Conservation (phyloP, 2,113 vertebrate species). For the Toxotes chatareus region DNA sequence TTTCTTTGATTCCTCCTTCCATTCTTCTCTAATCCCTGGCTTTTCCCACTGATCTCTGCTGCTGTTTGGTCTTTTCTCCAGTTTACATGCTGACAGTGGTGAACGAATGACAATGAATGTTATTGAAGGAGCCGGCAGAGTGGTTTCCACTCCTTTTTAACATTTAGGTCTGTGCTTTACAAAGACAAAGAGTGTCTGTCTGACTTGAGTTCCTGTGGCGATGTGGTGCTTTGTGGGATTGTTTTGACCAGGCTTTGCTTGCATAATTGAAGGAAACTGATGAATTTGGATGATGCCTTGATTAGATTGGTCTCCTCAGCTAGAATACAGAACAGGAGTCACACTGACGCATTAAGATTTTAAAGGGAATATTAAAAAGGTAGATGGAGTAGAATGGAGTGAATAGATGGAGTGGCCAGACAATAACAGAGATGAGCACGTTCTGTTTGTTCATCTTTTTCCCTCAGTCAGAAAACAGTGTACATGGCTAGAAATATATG, state of each 20-base stretch:
- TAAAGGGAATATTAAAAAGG: conserved; percentile 57
- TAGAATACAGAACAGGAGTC: conserved; percentile 60
- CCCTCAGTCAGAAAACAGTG: background rate
- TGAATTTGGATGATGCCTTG: conserved; percentile 71
- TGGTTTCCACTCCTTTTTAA: conserved; percentile 41
- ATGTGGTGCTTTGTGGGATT: conserved; percentile 53
- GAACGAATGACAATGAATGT: conserved; percentile 50
- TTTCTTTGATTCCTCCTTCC: conserved; percentile 47
- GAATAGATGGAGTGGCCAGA: conserved; percentile 34
- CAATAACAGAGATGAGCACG: background rate
- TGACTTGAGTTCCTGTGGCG: conserved; percentile 36
- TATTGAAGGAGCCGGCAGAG: conserved; percentile 26
- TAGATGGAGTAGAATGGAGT: no score
- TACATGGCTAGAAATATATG: conserved; percentile 12
- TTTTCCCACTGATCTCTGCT: conserved; percentile 29
- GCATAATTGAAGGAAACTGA: conserved; percentile 67
- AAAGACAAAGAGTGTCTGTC: conserved; percentile 48
- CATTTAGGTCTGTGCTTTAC: conserved; percentile 38
- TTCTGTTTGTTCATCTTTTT: conserved; percentile 15
- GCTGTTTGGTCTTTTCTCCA: conserved; percentile 47
- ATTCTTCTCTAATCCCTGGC: conserved; percentile 53
- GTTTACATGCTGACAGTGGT: conserved; percentile 37
- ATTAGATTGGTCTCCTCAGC: conserved; percentile 55
- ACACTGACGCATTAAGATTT: conserved; percentile 43
- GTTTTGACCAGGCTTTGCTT: conserved; percentile 56